These are phyloP conservation scores for Amaurobius ferox DNA, from an alignment of 2,888 invertebrate genomes.

Conservation along the genomic window DNA sequence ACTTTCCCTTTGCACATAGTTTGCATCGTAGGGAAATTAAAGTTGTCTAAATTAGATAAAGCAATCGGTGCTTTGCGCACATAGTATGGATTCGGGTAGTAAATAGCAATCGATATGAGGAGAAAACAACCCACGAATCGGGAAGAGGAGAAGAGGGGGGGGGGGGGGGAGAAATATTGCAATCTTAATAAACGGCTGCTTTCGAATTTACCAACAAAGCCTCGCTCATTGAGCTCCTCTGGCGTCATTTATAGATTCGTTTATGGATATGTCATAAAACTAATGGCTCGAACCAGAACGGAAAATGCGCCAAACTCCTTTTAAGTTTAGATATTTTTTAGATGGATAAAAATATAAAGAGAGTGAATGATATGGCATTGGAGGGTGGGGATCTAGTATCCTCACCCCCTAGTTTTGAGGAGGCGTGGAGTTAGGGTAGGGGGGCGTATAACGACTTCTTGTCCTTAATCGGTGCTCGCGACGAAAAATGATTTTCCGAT, in stretches of 20 bases:
- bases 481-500: slow-evolving; percentile 72
- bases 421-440: neutral
- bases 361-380: slow-evolving; percentile 29
- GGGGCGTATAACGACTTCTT: slow-evolving; percentile 44
- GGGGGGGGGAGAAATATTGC: slow-evolving; percentile 7
- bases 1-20: too few relatives aligned
- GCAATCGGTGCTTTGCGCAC: too few relatives aligned
- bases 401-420: neutral
- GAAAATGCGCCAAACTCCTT: slow-evolving; percentile 29
- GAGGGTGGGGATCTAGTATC: neutral
- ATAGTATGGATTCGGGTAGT: too few relatives aligned
- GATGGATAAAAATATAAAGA: slow-evolving; percentile 8
- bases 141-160: neutral
- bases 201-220: slow-evolving; percentile 68
- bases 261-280: slow-evolving; percentile 68
- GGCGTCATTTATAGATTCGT: slow-evolving; percentile 27
- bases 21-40: too few relatives aligned
- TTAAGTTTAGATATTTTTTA: neutral
- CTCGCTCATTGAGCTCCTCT: slow-evolving; percentile 38
- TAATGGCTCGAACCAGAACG: slow-evolving; percentile 67
- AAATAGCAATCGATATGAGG: too few relatives aligned
- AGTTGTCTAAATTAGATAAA: too few relatives aligned
- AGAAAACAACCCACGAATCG: slow-evolving; percentile 41
- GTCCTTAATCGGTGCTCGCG: slow-evolving; percentile 67
- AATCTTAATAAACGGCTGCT: slow-evolving; percentile 63